These are phyloP conservation scores for Pristionchus mayeri DNA, from an alignment of 2,888 invertebrate species.

Conservation along the genomic window DNA sequence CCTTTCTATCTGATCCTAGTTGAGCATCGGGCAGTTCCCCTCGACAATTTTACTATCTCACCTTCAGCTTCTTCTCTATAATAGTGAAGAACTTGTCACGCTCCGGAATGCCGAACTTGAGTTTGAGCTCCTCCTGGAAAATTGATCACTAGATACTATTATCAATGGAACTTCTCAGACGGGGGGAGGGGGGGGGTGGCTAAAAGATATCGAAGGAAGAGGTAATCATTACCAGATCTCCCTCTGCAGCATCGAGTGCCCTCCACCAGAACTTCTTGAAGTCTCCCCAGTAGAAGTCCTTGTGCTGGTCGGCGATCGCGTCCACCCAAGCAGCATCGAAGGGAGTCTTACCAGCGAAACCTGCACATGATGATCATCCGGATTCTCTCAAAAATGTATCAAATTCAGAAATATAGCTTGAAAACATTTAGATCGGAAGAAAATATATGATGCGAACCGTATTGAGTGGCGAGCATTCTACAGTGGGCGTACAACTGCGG, in stretches of 20 bases:
- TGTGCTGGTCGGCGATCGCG: constrained; percentile 37
- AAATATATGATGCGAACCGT: neutral
- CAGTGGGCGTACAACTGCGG: constrained; percentile 23
- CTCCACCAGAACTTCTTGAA: constrained; percentile 39
- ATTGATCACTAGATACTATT: neutral
- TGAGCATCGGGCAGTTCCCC: no score
- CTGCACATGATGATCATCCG: neutral
- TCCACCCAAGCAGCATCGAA: constrained; percentile 45
- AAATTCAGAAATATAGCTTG: no score
- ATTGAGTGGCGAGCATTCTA: neutral
- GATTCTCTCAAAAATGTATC: neutral
- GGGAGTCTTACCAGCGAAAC: neutral
- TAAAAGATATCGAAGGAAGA: no score
- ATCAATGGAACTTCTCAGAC: neutral
- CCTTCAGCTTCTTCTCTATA: constrained; percentile 9
- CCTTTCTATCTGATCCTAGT: no score
- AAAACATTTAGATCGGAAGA: no score
- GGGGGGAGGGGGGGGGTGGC: no score
- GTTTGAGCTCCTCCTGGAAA: neutral
- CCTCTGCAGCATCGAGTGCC: constrained; percentile 24
- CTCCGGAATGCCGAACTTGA: neutral
- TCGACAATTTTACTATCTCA: neutral
- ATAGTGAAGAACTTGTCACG: neutral
- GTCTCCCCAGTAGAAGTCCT: constrained; percentile 37
- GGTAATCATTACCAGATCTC: neutral